Conservation (phyloP, 1,140 invertebrate species). For the Drosophila truncata region DNA sequence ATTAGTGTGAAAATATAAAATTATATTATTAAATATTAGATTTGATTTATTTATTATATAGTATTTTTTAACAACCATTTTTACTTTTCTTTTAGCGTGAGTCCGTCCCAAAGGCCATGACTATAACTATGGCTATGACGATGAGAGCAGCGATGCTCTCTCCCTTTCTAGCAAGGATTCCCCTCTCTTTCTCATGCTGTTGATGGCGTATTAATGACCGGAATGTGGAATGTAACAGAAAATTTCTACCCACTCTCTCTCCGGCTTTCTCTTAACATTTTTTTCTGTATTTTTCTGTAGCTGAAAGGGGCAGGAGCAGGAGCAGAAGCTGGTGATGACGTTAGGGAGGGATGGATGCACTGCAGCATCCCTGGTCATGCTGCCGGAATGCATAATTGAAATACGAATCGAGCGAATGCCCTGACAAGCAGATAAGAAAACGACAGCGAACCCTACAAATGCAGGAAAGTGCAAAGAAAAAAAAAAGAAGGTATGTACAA, state of each 20-base stretch:
- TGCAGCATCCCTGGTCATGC: constrained; percentile 58
- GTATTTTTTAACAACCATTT: no score
- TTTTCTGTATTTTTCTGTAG: constrained; percentile 29
- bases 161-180: constrained; percentile 15
- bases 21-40: no score
- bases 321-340: background rate
- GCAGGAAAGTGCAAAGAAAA: constrained; percentile 9
- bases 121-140: constrained; percentile 15
- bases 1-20: no score
- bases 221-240: constrained; percentile 80
- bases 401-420: constrained; percentile 57
- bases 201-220: constrained; percentile 83
- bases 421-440: constrained; percentile 50
- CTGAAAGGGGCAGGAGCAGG: background rate
- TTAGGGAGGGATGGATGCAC: background rate
- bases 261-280: constrained; percentile 14
- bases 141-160: constrained; percentile 27
- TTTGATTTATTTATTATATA: no score
- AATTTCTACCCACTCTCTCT: constrained; percentile 25
- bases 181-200: constrained; percentile 16
- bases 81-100: background rate
- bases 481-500: background rate
- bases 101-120: background rate
- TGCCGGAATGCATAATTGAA: constrained; percentile 80
- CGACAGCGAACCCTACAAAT: constrained; percentile 19